Base-by-base conservation (phyloP, 1,140 invertebrate species). In the Drosophila elegans region DNA sequence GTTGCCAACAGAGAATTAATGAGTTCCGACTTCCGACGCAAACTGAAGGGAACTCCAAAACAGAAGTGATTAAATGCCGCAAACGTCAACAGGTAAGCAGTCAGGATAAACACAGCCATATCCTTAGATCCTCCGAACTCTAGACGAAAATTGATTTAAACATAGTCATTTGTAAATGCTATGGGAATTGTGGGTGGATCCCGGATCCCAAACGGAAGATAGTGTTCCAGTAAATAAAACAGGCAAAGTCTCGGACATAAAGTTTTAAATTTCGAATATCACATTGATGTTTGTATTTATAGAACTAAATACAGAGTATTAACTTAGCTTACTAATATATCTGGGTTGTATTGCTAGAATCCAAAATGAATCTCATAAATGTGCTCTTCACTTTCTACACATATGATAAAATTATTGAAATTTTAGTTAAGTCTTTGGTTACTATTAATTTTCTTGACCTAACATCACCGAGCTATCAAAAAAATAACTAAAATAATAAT, bases 21-120 rank as follows among this genome's bases (percentile, higher is more conserved):
- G 84, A 89, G 84, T 89, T 89, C 84, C 84, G 84, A 88, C 84
- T 89, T 89, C 84, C 85, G 80, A 89, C 63, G 56, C 44, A 76
- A 44, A 49, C 44, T 36, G 39, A 57, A 57, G 21, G 21, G 7
- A 59, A 60, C 34, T 48, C 54, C 46, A 76, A 76, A 64, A 71
- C 75, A 71, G 63, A 74, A 71, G 76, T 88, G 84, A 88, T 88
- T 84, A 74, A 89, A 77, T 59, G 73, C 80, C 46, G 83, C 42
- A 52, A 81, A 81, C 82, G 61, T 86, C 82, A 88, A 83, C 83
- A 88, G 79, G 82, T 82, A 86, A 86, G 39, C 48, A 69, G 34
- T 66, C 36, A 55, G 32, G 27, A 48, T 32, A 79, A 48, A 60
- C 56, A 45, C 39, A 55, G 48, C 29, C 51, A 64, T 80, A 34